Base-by-base conservation (phyloP, 1,140 invertebrate genomes). In the Latrodectus geometricus region DNA sequence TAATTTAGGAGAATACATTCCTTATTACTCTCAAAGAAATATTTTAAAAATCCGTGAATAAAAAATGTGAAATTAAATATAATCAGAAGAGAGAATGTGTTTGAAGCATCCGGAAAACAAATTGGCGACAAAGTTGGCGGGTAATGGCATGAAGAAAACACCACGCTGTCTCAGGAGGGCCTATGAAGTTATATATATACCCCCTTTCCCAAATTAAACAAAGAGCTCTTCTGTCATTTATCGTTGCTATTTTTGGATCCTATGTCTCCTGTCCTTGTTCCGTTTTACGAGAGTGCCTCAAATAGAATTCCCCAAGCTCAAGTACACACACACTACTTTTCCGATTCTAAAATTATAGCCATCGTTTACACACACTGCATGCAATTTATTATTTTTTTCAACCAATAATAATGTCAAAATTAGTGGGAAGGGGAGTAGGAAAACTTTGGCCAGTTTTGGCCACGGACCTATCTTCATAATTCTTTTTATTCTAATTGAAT, bases 171-270 rank as follows among this genome's bases (percentile, higher is more conserved):
- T 83, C 80, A 65, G 49, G 15, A 52, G 80, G 80, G 70, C 23
- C 69, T 74, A 74, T 74, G 52, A 50, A 61, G 72, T 74, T 83
- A 83, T 83, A 83, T 83, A 74, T 73, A 82, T 68, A 17, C 80
- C 80, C 69, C 68, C 35, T 70, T 61, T 83, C n/a, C 80, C 56
- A 74, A 83, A 83, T 83, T 73, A 83, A 83, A 83, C 80, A 83
- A 83, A 83, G 72, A 74, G 65, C 70, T 52, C 35, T 49, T 14
- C 72, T 74, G 69, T 73, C 70, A 72, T 81, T 72, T 49, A 81
- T 69, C 79, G 80, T 35, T n/a, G 50, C 70, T 83, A 83, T 83
- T 83, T 83, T 50, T 23, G 17, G 54, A 35, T 20, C 12, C 35
- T 61, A 11, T 74, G 80, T 82, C 52, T 66, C 65, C 20, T 54